These are phyloP conservation scores for Lepus americanus DNA, from an alignment of 2,113 vertebrate genomes.

Conservation along the genomic window DNA sequence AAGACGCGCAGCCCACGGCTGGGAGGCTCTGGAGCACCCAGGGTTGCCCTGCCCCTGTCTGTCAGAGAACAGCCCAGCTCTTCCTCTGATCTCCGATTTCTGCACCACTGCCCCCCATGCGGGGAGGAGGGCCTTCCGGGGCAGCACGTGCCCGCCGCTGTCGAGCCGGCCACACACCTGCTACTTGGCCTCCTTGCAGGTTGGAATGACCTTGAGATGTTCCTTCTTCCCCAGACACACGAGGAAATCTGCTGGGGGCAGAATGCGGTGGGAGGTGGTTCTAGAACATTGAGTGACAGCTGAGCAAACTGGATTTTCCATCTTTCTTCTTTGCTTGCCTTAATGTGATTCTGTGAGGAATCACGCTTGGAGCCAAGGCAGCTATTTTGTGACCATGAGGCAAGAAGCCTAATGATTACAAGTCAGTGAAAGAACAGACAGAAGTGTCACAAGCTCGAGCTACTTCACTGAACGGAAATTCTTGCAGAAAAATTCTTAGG, in stretches of 20 bases:
- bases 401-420: background rate
- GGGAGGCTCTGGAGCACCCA: background rate
- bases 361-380: background rate
- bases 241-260: background rate
- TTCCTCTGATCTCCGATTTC: background rate
- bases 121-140: background rate
- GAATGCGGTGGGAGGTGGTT: background rate
- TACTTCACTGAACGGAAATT: background rate
- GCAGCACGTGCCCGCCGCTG: background rate
- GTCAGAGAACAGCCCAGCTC: background rate
- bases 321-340: background rate
- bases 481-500: background rate
- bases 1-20: background rate
- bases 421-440: background rate
- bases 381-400: background rate
- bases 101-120: background rate
- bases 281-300: background rate
- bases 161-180: background rate
- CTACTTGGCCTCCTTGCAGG: background rate
- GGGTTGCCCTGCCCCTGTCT: fast-evolving
- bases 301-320: background rate
- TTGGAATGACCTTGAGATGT: background rate
- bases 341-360: background rate
- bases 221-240: background rate
- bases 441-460: background rate